Evolutionary conservation across 92 coral and sea anemone genomes (phyloP).

Genomic region (Chrysogorgia sp.): DNA sequence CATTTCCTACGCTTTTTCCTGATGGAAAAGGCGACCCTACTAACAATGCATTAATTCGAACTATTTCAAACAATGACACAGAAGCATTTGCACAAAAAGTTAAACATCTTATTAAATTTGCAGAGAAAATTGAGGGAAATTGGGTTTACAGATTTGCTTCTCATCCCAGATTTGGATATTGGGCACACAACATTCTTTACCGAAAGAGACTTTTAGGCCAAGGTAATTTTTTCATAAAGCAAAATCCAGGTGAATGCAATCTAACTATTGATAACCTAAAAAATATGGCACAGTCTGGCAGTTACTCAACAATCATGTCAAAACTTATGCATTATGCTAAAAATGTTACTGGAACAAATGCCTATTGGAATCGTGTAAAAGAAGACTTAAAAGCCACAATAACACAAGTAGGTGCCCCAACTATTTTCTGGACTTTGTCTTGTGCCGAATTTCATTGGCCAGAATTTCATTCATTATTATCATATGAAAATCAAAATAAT

Average conservation of each 20-base stretch:
- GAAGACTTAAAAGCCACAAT: conserved; percentile 67
- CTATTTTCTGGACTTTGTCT: conserved; percentile 44
- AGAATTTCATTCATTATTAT: no score
- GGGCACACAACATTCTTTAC: conserved; percentile 75
- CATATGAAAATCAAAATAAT: conserved; percentile 39
- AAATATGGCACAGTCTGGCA: conserved; percentile 58
- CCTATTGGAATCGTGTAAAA: conserved; percentile 68
- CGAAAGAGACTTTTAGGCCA: conserved; percentile 69
- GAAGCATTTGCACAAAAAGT: conserved; percentile 62
- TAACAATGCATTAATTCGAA: conserved; percentile 56
- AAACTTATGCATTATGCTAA: conserved; percentile 73
- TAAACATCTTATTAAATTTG: conserved; percentile 67
- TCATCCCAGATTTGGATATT: conserved; percentile 72
- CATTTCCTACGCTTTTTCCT: conserved; percentile 70
- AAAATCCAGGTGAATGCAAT: conserved; percentile 62
- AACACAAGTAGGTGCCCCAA: conserved; percentile 66
- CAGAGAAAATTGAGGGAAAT: conserved; percentile 54
- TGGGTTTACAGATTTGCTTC: conserved; percentile 72
- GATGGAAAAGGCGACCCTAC: conserved; percentile 74
- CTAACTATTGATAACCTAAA: conserved; percentile 62
- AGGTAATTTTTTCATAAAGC: conserved; percentile 66
- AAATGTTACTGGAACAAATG: conserved; percentile 66
- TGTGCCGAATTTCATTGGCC: no score
- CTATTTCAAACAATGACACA: conserved; percentile 34
- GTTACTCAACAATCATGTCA: conserved; percentile 59